phyloP scores from a whole-genome alignment of 2,888 invertebrate species.

The Archips crataeganus region DNA sequence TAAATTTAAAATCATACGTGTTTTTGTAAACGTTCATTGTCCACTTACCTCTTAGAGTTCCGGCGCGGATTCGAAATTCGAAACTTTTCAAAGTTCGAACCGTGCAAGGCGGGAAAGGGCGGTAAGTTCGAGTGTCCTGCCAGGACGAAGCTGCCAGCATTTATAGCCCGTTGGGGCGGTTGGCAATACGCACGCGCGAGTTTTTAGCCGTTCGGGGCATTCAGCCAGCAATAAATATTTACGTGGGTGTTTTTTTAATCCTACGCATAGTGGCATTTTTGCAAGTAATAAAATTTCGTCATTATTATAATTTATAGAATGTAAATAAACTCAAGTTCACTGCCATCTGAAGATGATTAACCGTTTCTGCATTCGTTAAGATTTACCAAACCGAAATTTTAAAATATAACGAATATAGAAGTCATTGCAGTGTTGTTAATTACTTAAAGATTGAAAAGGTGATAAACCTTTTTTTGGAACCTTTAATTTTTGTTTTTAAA shows the following conservation, averaged over 20 bases:
- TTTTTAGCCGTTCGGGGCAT: slow-evolving; percentile 14
- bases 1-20: background rate
- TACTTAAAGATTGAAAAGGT: no score
- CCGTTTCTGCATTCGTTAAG: no score
- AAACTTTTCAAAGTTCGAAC: slow-evolving; percentile 45
- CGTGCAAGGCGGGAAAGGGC: slow-evolving; percentile 44
- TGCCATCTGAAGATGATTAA: no score
- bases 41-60: slow-evolving; percentile 42
- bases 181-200: slow-evolving; percentile 49
- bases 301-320: background rate
- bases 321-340: background rate
- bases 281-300: background rate
- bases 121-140: slow-evolving; percentile 44
- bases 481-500: no score
- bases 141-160: slow-evolving; percentile 43
- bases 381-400: no score
- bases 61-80: slow-evolving; percentile 27
- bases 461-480: no score
- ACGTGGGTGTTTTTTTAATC: slow-evolving; percentile 4
- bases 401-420: no score
- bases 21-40: background rate
- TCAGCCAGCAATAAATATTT: slow-evolving; percentile 14
- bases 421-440: no score
- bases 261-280: background rate
- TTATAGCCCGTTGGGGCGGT: slow-evolving; percentile 45